Percentiles rank a stretch among this genome's conserved stretches.
Evolutionary conservation across 2,888 invertebrate species (phyloP).

Genomic region (Drosophila macrothrix): DNA sequence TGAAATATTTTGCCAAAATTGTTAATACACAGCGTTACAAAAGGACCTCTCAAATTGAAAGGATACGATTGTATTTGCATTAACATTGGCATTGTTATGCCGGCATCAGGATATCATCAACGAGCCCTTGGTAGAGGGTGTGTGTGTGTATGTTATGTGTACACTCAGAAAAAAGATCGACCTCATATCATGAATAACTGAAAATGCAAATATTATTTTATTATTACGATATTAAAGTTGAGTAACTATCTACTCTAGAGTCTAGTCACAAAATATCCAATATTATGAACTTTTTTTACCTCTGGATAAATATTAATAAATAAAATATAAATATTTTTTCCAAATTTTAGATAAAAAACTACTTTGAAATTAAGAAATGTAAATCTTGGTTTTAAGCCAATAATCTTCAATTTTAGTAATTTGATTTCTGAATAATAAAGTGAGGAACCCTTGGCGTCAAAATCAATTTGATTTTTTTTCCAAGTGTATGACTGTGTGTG

Average conservation of each 20-base stretch:
- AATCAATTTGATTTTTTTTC: not conserved
- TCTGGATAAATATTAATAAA: no score
- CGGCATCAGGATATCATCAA: slow-evolving; percentile 64
- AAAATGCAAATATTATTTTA: no score
- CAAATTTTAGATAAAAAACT: not conserved
- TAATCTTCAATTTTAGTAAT: no score
- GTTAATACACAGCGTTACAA: slow-evolving; percentile 68
- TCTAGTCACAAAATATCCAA: no score
- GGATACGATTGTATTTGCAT: slow-evolving; percentile 80
- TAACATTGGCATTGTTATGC: slow-evolving; percentile 75
- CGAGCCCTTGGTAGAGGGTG: slow-evolving; percentile 52
- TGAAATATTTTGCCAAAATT: slow-evolving; percentile 65
- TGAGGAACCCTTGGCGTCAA: not conserved
- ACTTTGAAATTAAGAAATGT: no score
- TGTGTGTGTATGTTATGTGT: slow-evolving; percentile 35
- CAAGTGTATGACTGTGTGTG: slow-evolving; percentile 29
- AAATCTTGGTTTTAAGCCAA: no score
- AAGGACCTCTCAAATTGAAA: slow-evolving; percentile 62
- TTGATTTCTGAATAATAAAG: not conserved
- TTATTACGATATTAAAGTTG: not conserved
- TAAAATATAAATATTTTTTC: not conserved
- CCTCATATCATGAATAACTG: not conserved
- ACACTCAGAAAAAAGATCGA: not conserved
- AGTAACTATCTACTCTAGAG: not conserved
- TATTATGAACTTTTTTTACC: no score